Conservation (phyloP, 2,113 vertebrate genomes). For the Acrocephalus kingi region DNA sequence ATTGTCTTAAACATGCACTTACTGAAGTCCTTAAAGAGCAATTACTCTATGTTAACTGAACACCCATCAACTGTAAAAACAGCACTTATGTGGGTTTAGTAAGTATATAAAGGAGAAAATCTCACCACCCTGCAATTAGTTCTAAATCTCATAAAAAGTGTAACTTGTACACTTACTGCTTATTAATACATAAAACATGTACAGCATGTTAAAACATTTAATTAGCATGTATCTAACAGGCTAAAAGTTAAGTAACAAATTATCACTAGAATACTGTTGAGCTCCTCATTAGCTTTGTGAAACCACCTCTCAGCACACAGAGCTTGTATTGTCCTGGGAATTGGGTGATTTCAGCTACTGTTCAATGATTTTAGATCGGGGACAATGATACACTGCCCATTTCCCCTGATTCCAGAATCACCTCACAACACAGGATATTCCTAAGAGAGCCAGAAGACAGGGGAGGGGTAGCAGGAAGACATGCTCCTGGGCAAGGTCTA, state of each 20-base stretch:
- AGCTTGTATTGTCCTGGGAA: not conserved
- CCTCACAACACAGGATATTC: not conserved
- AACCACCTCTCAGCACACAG: not conserved
- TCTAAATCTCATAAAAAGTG: constrained; percentile 60
- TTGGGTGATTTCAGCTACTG: not conserved
- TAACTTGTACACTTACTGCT: constrained; percentile 61
- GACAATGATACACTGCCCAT: not conserved
- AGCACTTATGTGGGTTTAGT: constrained; percentile 65
- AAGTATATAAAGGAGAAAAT: constrained; percentile 59
- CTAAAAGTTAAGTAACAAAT: constrained; percentile 61
- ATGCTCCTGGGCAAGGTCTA: not conserved
- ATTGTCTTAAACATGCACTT: constrained; percentile 70
- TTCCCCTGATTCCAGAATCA: not conserved
- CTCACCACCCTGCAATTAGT: constrained; percentile 54
- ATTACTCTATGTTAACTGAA: constrained; percentile 75
- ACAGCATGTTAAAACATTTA: constrained; percentile 61
- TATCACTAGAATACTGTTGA: constrained; percentile 29
- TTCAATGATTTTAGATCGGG: not conserved
- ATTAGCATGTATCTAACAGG: constrained; percentile 40
- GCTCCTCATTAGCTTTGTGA: constrained; percentile 23
- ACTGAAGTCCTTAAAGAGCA: constrained; percentile 75
- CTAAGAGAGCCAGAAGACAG: not conserved
- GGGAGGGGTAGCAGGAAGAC: not conserved
- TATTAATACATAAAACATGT: constrained; percentile 65
- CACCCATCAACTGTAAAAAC: constrained; percentile 75